Base-by-base conservation (phyloP, 2,888 invertebrate species). In the Mimumesa dahlbomi region DNA sequence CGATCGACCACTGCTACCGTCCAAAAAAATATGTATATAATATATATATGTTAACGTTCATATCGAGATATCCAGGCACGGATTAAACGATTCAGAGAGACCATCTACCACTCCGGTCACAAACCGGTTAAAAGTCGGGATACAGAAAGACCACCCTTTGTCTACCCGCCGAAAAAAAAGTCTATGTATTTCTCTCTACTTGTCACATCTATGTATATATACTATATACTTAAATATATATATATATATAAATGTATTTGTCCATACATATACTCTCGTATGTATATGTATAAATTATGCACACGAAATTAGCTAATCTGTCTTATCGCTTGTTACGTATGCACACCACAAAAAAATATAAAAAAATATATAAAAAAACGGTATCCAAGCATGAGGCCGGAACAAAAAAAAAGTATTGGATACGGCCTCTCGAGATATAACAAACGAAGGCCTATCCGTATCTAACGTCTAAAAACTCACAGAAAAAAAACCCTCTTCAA, bases 1-100 rank as follows among this genome's bases (percentile, higher is more conserved):
- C 88, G 85, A 85, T 88, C 84, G 84, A 87, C 85, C 87, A 87
- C 87, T 84, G 70, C 74, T 71, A 78, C 75, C 78, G 73, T 68
- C 61, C 52, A 65, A 54, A 54, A 61, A 29, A 31, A 45, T 40
- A 18, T 45, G 56, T 25, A 67, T 50, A 38, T 29, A 31, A 49
- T 36, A 59, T 50, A 40, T 54, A 45, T 62, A 48, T 43, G 31
- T 57, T 63, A 57, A 67, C 45, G 65, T 70, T 56, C 54, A 62
- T 45, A 50, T 67, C 61, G 62, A 54, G 63, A 53, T 48, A 46
- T 52, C 70, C 56, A 61, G 66, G 56, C 67, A 49, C 73, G 52
- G 19, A 61, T 19, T 16, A 46, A 50, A 64, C 50, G 29, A 50
- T 50, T 67, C 73, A 42, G 57, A 68, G 57, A 63, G 59, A 49